These are phyloP conservation scores for Oriolus oriolus DNA, from an alignment of 2,113 vertebrate genomes.

Conservation along the genomic window DNA sequence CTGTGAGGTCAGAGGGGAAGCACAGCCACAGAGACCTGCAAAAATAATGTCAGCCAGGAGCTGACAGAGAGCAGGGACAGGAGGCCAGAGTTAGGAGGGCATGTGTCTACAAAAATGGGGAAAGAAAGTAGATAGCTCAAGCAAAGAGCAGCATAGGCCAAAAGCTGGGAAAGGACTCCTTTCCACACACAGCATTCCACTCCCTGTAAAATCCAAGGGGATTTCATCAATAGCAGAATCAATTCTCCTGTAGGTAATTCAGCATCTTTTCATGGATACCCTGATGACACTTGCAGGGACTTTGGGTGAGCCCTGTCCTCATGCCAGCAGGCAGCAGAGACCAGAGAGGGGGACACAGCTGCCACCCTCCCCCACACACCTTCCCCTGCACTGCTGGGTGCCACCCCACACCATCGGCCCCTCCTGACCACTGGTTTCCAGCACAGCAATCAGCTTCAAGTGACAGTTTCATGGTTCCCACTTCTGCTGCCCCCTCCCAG, in stretches of 20 bases:
- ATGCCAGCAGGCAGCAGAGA: background rate
- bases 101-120: background rate
- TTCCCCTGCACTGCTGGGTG: background rate
- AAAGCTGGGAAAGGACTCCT: background rate
- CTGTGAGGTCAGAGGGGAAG: background rate
- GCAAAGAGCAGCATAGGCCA: background rate
- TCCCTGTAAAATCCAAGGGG: background rate
- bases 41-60: background rate
- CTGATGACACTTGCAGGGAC: background rate
- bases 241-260: background rate
- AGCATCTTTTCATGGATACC: background rate
- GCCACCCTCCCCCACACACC: background rate
- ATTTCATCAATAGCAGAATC: background rate
- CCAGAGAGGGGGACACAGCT: background rate
- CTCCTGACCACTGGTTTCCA: background rate
- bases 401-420: accelerated
- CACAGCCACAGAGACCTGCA: background rate
- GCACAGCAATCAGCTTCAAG: background rate
- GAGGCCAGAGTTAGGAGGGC: background rate
- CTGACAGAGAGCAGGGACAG: background rate
- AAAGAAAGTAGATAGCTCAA: background rate
- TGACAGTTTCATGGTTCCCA: background rate
- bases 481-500: background rate
- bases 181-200: background rate
- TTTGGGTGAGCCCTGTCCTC: background rate